Evolutionary conservation across 2,888 invertebrate genomes (phyloP).

Genomic region (Trichogramma evanescens): DNA sequence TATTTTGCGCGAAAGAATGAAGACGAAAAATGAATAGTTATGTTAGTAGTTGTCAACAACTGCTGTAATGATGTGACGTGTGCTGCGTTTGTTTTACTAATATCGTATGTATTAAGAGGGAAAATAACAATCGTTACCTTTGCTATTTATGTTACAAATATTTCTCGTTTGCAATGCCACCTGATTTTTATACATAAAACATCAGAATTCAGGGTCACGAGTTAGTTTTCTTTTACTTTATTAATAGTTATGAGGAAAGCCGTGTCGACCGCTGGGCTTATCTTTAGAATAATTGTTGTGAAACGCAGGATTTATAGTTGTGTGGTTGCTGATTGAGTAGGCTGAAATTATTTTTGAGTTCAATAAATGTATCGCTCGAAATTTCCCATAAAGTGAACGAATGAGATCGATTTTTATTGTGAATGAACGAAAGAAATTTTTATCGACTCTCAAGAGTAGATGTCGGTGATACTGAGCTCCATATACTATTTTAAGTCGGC

Average conservation of each 20-base stretch:
- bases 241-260: conserved; percentile 5
- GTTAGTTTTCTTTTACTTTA: neutral
- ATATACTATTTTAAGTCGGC: conserved; percentile 12
- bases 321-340: neutral
- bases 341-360: conserved; percentile 8
- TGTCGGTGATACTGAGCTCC: conserved; percentile 15
- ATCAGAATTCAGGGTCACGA: conserved; percentile 6
- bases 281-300: neutral
- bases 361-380: conserved; percentile 4
- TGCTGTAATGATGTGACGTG: conserved; percentile 18
- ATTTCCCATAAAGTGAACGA: neutral
- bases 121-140: conserved; percentile 33
- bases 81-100: conserved; percentile 34
- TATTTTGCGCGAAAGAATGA: no score
- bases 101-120: conserved; percentile 28
- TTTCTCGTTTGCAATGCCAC: conserved; percentile 40
- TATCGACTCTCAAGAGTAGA: conserved; percentile 5
- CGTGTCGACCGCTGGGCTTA: conserved; percentile 3
- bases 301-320: no score
- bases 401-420: conserved; percentile 2
- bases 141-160: conserved; percentile 41
- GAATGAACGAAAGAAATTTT: conserved; percentile 1
- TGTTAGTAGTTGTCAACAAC: neutral
- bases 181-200: conserved; percentile 2
- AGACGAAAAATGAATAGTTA: no score